phyloP scores from a whole-genome alignment of 1,140 invertebrate genomes.

The Meteorus sp. region DNA sequence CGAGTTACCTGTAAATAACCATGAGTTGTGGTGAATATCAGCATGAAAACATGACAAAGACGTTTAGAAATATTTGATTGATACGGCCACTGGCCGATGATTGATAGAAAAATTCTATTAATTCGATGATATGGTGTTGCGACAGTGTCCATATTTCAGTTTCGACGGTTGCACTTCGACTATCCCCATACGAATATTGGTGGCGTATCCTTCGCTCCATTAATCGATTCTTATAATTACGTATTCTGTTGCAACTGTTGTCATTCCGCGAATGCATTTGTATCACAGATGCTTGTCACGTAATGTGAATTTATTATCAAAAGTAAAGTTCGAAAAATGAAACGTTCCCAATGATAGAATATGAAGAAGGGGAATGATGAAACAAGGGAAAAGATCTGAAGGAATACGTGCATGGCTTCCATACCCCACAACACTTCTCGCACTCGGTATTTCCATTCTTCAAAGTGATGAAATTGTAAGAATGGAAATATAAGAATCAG shows the following conservation, averaged over 20 bases:
- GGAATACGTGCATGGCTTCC: no score
- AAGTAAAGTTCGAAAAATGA: background rate
- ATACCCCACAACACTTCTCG: no score
- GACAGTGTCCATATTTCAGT: constrained; percentile 19
- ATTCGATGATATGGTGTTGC: constrained; percentile 28
- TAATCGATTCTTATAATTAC: constrained; percentile 26
- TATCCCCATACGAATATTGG: background rate
- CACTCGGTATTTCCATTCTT: no score
- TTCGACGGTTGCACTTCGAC: background rate
- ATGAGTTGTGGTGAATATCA: constrained; percentile 29
- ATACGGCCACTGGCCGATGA: constrained; percentile 37
- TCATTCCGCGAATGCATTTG: constrained; percentile 1
- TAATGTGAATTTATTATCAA: constrained; percentile 17
- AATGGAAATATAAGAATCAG: no score
- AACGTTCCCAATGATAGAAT: background rate
- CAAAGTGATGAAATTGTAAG: no score
- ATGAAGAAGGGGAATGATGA: background rate
- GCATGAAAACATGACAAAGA: constrained; percentile 22
- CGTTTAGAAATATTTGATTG: constrained; percentile 28
- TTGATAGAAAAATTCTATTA: constrained; percentile 30
- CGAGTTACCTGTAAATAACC: constrained; percentile 37
- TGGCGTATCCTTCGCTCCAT: background rate
- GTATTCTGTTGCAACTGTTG: constrained; percentile 21
- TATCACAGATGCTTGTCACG: background rate
- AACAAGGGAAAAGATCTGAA: background rate